Base-by-base conservation (phyloP, 2,888 invertebrate species). In the Rhamnusium bicolor region DNA sequence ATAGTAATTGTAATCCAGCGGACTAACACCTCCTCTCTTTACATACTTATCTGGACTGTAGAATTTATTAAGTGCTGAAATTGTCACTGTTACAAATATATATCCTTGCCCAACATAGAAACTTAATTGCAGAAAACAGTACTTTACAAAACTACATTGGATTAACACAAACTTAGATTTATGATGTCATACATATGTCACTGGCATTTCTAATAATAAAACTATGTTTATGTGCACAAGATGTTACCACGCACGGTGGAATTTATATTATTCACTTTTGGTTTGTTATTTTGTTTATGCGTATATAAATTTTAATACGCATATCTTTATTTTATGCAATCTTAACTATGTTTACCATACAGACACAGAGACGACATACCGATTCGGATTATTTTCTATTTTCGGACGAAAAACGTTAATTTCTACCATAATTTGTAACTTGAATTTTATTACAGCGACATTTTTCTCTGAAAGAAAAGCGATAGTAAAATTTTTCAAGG, bases 31-130 rank as follows among this genome's bases (percentile, higher is more conserved):
- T 63, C 63, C 51, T 27, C 27, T 63, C 51, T 49, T 49, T 63
- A 63, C 63, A 10, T 58, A 62, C 27, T 60, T 56, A 56, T 56
- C 54, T 62, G 21, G 61, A 62, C 47, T 32, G 46, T 14, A 14
- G 46, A 46, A 62, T 62, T 62, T 47, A 62, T 46, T n/a, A 24
- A 19, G 40, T 62, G 61, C 61, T 62, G 61, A 62, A 62, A 62
- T 47, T 47, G 61, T 62, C 61, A 46, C 14, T 46, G 46, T n/a
- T 62, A 14, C 40, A 47, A 32, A 46, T 62, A 47, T 62, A 62
- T 47, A 62, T 62, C 61, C n/a, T 62, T 46, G 40, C 7, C 54
- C 24, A 54, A 54, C 54, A 14, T 21, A 24, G 54, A 24, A 62
- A 14, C 61, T 46, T 62, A 62, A 62, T 62, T 62, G 61, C 61